Evolutionary conservation across 2,113 vertebrate species (phyloP).

Genomic region (Leptocoma aspasia): DNA sequence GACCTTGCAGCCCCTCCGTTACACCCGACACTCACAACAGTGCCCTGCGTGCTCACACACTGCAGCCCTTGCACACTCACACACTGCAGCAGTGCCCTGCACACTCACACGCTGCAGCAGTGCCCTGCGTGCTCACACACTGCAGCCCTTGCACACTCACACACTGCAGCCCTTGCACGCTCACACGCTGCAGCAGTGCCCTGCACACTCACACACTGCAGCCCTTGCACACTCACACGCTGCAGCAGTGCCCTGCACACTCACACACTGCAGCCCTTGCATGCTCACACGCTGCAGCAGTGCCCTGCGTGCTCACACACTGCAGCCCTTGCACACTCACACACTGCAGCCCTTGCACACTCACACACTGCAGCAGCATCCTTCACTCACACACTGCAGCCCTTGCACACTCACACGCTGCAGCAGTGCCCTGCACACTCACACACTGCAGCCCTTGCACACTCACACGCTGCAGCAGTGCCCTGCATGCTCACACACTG

Average conservation of each 20-base stretch:
- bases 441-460: not conserved
- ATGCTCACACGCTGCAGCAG: no score
- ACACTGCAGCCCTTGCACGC: not conserved
- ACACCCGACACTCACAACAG: accelerated
- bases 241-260: not conserved
- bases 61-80: not conserved
- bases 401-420: not conserved
- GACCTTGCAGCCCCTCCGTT: not conserved
- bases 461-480: not conserved
- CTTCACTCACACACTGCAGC: no score
- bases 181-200: not conserved
- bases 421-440: not conserved
- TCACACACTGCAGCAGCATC: accelerated
- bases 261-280: no score
- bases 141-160: not conserved
- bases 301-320: not conserved
- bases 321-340: no score
- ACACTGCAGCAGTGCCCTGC: not conserved
- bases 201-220: not conserved
- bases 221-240: not conserved
- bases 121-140: not conserved
- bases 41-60: not conserved
- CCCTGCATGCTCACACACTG: not conserved
- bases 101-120: not conserved
- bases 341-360: not conserved